Conservation (phyloP, 2,888 invertebrate genomes). For the Aricia artaxerxes region DNA sequence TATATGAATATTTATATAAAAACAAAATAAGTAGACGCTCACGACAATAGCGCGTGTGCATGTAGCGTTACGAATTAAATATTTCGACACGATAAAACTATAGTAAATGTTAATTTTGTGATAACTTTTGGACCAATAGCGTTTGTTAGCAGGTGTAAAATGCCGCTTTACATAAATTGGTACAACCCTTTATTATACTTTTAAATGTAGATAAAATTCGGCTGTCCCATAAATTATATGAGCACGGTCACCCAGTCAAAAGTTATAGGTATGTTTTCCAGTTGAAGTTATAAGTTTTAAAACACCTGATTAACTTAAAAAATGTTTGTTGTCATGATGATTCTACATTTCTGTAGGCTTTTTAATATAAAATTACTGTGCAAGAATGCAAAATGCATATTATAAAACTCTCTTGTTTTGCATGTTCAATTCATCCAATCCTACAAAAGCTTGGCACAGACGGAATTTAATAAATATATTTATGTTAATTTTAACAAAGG, state of each 20-base stretch:
- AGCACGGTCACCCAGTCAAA: not conserved
- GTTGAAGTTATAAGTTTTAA: not conserved
- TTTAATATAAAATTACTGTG: not conserved
- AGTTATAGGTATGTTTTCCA: not conserved
- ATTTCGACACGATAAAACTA: constrained; percentile 21
- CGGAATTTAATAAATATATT: constrained; percentile 17
- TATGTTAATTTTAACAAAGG: constrained; percentile 17
- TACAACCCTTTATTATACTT: constrained; percentile 28
- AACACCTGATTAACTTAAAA: not conserved
- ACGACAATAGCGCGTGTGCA: constrained; percentile 17
- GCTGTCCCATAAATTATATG: constrained; percentile 17
- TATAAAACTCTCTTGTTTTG: constrained; percentile 9
- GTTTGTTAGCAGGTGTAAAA: constrained; percentile 21
- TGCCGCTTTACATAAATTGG: constrained; percentile 21
- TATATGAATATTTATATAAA: constrained; percentile 30
- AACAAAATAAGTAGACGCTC: constrained; percentile 23
- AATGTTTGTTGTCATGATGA: not conserved
- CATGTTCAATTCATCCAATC: constrained; percentile 16
- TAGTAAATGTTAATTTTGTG: constrained; percentile 18
- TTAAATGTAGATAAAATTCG: constrained; percentile 16
- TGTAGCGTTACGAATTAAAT: constrained; percentile 22
- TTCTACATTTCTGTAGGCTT: not conserved
- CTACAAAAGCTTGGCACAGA: constrained; percentile 14
- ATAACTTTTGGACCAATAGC: constrained; percentile 25
- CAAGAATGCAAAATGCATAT: not conserved